Evolutionary conservation across 2,888 invertebrate genomes (phyloP).

Genomic region (Actias luna): DNA sequence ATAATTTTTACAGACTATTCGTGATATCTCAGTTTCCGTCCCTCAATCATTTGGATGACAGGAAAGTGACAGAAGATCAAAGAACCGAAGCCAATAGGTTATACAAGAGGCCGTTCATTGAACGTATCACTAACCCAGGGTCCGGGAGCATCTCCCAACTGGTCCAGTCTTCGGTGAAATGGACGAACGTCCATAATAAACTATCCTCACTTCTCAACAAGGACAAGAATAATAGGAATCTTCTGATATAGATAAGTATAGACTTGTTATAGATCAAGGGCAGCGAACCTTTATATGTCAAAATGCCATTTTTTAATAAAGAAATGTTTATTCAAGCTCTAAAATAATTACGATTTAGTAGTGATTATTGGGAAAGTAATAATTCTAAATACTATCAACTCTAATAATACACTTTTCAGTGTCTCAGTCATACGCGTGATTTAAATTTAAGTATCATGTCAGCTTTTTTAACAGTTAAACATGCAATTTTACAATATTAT

Average conservation of each 20-base stretch:
- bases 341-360: too few species aligned
- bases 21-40: slow-evolving; percentile 87
- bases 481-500: too few species aligned
- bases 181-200: slow-evolving; percentile 57
- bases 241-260: slow-evolving; percentile 37
- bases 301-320: too few species aligned
- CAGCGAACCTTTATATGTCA: too few species aligned
- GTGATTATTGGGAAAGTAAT: too few species aligned
- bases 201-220: slow-evolving; percentile 49
- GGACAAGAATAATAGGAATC: slow-evolving; percentile 52
- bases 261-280: too few species aligned
- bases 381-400: too few species aligned
- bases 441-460: too few species aligned
- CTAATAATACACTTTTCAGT: too few species aligned
- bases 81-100: slow-evolving; percentile 82
- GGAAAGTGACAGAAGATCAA: slow-evolving; percentile 85
- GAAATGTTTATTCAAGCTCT: too few species aligned
- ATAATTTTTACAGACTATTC: slow-evolving; percentile 62
- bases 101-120: slow-evolving; percentile 83
- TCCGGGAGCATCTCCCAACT: slow-evolving; percentile 52
- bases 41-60: slow-evolving; percentile 87
- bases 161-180: slow-evolving; percentile 53
- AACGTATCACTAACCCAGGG: slow-evolving; percentile 62
- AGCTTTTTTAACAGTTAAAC: too few species aligned
- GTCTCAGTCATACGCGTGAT: too few species aligned